phyloP scores from a whole-genome alignment of 2,888 invertebrate genomes.

The Sisyra nigra region DNA sequence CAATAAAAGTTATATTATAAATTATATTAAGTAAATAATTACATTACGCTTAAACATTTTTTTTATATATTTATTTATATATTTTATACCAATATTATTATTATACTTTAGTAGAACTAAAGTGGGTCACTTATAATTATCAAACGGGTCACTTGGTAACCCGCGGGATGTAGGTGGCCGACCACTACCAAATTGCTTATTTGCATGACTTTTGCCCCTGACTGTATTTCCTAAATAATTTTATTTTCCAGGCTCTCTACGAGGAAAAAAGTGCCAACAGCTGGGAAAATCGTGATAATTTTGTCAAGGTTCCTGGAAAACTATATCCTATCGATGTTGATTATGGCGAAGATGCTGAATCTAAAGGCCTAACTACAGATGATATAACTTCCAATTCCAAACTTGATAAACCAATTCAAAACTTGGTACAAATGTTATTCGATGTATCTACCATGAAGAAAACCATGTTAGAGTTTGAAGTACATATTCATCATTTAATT shows the following conservation, averaged over 20 bases:
- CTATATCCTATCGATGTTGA: constrained; percentile 85
- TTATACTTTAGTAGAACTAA: no score
- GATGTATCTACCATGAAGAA: constrained; percentile 84
- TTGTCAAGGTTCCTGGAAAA: constrained; percentile 49
- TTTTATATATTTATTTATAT: no score
- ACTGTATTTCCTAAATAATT: no score
- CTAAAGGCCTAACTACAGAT: constrained; percentile 29
- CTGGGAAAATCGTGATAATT: constrained; percentile 50
- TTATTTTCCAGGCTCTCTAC: constrained; percentile 19
- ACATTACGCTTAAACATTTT: no score
- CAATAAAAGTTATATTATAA: no score
- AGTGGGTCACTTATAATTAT: no score
- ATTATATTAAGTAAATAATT: no score
- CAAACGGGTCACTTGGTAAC: no score
- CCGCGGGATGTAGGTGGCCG: no score
- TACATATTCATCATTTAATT: constrained; percentile 21
- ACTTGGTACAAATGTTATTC: constrained; percentile 73
- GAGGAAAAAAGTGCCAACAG: constrained; percentile 69
- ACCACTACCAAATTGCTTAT: no score
- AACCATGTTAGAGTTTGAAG: constrained; percentile 86
- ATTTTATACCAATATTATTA: no score
- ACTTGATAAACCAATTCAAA: constrained; percentile 60
- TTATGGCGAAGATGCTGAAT: constrained; percentile 29
- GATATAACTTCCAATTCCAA: constrained; percentile 35
- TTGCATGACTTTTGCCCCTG: no score